Base-by-base conservation (phyloP, 1,140 invertebrate species). In the Cylas formicarius region DNA sequence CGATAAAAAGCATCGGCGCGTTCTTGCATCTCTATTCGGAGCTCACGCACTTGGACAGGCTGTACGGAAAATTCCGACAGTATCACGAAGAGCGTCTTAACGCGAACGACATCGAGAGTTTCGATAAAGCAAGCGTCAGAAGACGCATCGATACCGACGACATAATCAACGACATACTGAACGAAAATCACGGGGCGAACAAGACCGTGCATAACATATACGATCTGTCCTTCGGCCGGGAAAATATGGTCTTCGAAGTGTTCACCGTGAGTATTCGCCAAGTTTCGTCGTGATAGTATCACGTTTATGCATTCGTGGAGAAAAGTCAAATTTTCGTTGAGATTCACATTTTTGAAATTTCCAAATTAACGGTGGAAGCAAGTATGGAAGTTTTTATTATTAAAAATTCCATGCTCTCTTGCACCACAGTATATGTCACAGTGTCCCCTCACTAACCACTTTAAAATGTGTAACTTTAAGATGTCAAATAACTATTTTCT, bases 191-290 rank as follows among this genome's bases (percentile, higher is more conserved):
- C 2, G 72, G 75, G 0, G 68, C 79, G 11, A 57, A 69, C 9
- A 53, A 57, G 16, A 65, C 72, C 0, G 58, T 77, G 9, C 59
- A 67, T n/a, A 67, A 68, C 24, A 63, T 81, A 9, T 54, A 74
- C 42, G 67, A 72, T 10, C 47, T 74, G 13, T 67, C 80, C 29
- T 62, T 71, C 17, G 68, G 75, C 23, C 73, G 78, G 18, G 69
- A 48, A 27, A 48, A 75, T 46, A 61, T 82, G 38, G 83, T 78
- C 61, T 63, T 75, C 28, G 68, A 70, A 8, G 70, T 72, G 16
- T 61, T 77, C 52, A 57, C 78, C 76, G 81, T 83, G 77, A 62
- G 63, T 60, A 41, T 35, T 6, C 21, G n/a, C 16, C 27, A 23
- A n/a, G 4, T 8, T 31, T 8, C 21, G 18, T 6, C 32, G 16